Evolutionary conservation across 2,888 invertebrate species (phyloP), one percentile per base, ranked within the genome.

Genomic region (Cetonia aurata): DNA sequence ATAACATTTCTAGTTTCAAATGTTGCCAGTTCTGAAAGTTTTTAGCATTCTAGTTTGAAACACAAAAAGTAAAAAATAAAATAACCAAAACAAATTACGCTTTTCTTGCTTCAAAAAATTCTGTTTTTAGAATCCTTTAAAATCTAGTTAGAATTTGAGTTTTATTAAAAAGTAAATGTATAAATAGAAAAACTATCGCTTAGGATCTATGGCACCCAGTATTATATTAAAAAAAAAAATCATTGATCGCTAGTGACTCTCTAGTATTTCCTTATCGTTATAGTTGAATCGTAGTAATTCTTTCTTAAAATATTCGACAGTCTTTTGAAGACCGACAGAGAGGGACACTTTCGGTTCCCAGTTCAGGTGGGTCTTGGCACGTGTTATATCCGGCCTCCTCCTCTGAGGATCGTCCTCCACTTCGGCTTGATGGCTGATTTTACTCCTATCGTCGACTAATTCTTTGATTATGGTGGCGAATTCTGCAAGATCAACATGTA

Each of bases 321-420:
- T 99, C 85, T 92, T 93, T 78, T 93, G 90, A 12, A 99, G 88
- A 31, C 99, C 99, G 70, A 91, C 90, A 83, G 92, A 89, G 77
- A 99, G 86, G 1, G 93, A 88, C 12, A 96, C 94, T 87, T 93
- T 95, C 8, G 99, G 99, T 80, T 93, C 90, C 99, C 99, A 99
- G 72, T 92, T 89, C 12, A 99, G 87, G 79, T 92, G 89, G 71
- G 89, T 89, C 79, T 92, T 92, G 3, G 99, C 99, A 69, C 95
- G 86, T 0, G 91, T 89, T 76, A 99, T 99, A 83, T 99, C 96
- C 0, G 99, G 99, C 76, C 93, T 92, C 56, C 99, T 88, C 73
- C 96, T 88, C 82, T 96, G 96, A 0, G 99, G 99, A 87, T 99
- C 99, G 83, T 99, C 99, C 82, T 96, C 93, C 57, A 98, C 94